Evolutionary conservation across 1,140 invertebrate species (phyloP), one percentile per base, ranked within the genome.

Genomic region (Linepithema humile): DNA sequence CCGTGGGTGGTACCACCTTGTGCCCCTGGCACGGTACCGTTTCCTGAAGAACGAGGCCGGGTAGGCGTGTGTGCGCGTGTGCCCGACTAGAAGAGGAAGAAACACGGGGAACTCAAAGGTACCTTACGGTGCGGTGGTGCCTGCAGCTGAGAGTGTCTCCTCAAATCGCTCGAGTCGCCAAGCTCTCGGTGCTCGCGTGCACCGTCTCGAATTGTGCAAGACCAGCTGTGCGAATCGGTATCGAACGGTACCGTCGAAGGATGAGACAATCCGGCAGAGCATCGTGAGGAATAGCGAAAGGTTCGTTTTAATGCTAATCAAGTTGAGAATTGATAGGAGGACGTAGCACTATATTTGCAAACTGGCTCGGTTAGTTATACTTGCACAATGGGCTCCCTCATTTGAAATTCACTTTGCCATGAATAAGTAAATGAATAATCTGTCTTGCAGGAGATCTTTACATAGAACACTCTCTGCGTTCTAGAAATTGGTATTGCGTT

Each of bases 1-100:
- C 59, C 45, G 60, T 38, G 32, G 74, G 60, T 48, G 38, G 75
- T 80, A 32, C 64, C 40, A 43, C 35, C 62, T 32, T 80, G 35
- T 80, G 64, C 26, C 75, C 48, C 50, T 69, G 75, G 75, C 32
- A 80, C 75, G 75, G 64, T 70, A 80, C 75, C 64, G 48, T 80
- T 55, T 69, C 75, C 75, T 77, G 74, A 77, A 65, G 60, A 12
- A 67, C 74, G 29, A 77, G 40, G 72, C 53, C 20, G 48, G 15
- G 35, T 59, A 23, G 23, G 5, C 43, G 40, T 10, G 62, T 35
- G 62, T 29, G 60, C 6, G 74, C 40, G 48, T 10, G 45, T 55
- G 48, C 55, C 48, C 40, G 23, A 20, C 12, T 17, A 32, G n/a
- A 40, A 23, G 35, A 29, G 26, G 23, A 29, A 23, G 23, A 26